phyloP scores from a whole-genome alignment of 1,140 invertebrate genomes.

The Drosophila chauvacae region DNA sequence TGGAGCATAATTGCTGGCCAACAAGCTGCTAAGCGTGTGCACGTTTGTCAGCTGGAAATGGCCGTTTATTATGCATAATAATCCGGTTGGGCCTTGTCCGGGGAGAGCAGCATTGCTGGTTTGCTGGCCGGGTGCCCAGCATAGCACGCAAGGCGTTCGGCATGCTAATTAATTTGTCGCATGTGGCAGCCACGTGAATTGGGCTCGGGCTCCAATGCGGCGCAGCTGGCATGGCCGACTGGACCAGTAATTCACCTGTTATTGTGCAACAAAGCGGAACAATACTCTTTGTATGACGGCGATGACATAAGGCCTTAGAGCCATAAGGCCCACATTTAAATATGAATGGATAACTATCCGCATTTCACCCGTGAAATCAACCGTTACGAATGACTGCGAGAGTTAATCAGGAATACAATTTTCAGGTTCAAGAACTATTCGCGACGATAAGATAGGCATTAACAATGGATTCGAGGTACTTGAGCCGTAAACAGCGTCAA shows the following conservation, averaged over 20 bases:
- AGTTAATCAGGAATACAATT: constrained; percentile 7
- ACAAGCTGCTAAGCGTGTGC: constrained; percentile 39
- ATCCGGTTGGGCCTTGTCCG: not conserved
- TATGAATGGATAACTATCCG: constrained; percentile 25
- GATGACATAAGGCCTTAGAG: constrained; percentile 18
- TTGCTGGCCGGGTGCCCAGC: constrained; percentile 1
- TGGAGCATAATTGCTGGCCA: constrained; percentile 47
- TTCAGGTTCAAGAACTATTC: constrained; percentile 49
- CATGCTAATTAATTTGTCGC: constrained; percentile 72
- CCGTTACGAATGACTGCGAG: not conserved
- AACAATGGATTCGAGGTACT: constrained; percentile 16
- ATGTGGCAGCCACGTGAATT: constrained; percentile 71
- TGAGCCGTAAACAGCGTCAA: constrained; percentile 12
- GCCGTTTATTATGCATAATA: constrained; percentile 41
- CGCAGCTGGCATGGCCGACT: constrained; percentile 57
- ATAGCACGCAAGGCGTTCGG: constrained; percentile 46
- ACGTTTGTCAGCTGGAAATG: constrained; percentile 51
- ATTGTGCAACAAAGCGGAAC: constrained; percentile 71
- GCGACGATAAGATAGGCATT: constrained; percentile 48
- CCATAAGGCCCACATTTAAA: constrained; percentile 3
- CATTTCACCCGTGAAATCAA: constrained; percentile 22
- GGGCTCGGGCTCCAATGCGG: constrained; percentile 4
- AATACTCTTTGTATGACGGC: constrained; percentile 4
- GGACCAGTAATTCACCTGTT: constrained; percentile 51
- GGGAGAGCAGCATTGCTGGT: not conserved